These are phyloP conservation scores for Hybos culiciformis DNA, from an alignment of 2,888 invertebrate genomes.

Conservation along the genomic window DNA sequence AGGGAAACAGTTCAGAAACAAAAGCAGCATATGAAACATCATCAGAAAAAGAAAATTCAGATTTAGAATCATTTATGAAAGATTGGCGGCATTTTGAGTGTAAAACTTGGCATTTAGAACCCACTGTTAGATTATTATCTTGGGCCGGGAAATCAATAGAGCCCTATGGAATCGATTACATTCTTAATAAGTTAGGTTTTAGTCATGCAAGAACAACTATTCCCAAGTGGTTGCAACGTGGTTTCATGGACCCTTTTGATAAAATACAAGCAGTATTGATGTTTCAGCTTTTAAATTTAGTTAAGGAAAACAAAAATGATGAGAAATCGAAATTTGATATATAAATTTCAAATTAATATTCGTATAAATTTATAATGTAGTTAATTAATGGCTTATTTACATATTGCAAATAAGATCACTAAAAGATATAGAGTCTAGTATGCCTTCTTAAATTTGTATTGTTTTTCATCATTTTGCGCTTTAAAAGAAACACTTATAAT, in stretches of 20 bases:
- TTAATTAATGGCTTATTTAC: no score
- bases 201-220: slow-evolving; percentile 95
- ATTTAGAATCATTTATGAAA: slow-evolving; percentile 53
- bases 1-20: not conserved
- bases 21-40: slow-evolving; percentile 18
- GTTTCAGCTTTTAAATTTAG: slow-evolving; percentile 50
- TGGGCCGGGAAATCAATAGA: slow-evolving; percentile 96
- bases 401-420: no score
- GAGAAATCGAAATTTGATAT: slow-evolving; percentile 16
- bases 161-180: slow-evolving; percentile 96
- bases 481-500: no score
- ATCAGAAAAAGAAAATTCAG: slow-evolving; percentile 17
- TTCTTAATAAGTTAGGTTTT: slow-evolving; percentile 93
- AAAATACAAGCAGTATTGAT: slow-evolving; percentile 73
- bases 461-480: no score
- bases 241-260: slow-evolving; percentile 95
- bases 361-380: no score
- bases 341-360: no score
- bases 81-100: slow-evolving; percentile 88
- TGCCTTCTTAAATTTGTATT: no score
- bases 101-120: slow-evolving; percentile 93
- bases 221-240: slow-evolving; percentile 98
- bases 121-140: slow-evolving; percentile 70
- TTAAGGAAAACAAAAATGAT: slow-evolving; percentile 39
- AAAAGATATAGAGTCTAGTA: no score